phyloP scores from a whole-genome alignment of 2,113 vertebrate genomes.

The Dicerorhinus sumatrensis region DNA sequence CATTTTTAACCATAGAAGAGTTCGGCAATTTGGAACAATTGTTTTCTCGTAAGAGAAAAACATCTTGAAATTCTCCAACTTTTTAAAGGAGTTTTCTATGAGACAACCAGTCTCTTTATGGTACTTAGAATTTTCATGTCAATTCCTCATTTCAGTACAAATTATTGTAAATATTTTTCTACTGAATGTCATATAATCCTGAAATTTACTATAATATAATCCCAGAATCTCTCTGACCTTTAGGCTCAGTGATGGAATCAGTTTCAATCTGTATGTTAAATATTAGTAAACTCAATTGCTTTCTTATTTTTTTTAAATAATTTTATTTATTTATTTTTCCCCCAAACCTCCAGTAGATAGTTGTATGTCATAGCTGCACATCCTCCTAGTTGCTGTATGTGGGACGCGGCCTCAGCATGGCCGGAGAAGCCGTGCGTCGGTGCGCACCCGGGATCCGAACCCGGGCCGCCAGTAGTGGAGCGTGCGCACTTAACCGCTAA shows the following conservation, averaged over 20 bases:
- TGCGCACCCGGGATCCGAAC: too few species aligned
- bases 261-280: neutral
- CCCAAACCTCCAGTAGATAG: too few species aligned
- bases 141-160: neutral
- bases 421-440: too few species aligned
- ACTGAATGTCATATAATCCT: neutral
- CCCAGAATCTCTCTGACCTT: neutral
- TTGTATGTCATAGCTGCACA: too few species aligned
- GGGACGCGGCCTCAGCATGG: too few species aligned
- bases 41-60: constrained; percentile 40
- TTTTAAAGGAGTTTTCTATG: neutral
- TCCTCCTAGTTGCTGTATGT: too few species aligned
- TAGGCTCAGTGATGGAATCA: neutral
- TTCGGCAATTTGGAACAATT: constrained; percentile 65
- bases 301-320: neutral
- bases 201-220: neutral
- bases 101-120: constrained; percentile 7
- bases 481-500: too few species aligned
- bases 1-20: constrained; percentile 71
- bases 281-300: neutral
- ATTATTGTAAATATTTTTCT: neutral
- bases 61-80: constrained; percentile 3
- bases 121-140: neutral
- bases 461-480: too few species aligned
- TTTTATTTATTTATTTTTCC: too few species aligned